These are phyloP conservation scores for Oxyura jamaicensis DNA, from an alignment of 2,113 vertebrate species.

Conservation along the genomic window DNA sequence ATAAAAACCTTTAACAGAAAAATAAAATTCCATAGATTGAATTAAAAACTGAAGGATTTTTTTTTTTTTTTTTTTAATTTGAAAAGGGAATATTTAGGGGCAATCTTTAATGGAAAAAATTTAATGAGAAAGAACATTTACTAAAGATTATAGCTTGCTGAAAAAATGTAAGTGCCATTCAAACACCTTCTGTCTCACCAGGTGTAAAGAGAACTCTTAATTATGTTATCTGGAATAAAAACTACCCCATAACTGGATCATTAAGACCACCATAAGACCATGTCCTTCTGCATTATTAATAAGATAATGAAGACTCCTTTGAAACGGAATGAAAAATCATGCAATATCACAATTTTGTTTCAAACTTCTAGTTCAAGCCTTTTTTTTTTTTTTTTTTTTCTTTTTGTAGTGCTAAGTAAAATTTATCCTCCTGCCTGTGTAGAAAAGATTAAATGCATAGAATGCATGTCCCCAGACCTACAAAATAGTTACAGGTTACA, in stretches of 20 bases:
- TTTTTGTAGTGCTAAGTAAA: not conserved
- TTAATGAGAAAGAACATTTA: not conserved
- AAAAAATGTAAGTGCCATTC: not conserved
- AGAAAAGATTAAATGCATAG: not conserved
- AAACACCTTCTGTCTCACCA: not conserved
- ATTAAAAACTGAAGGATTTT: not conserved
- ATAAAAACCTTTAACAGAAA: not conserved
- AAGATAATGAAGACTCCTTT: not conserved
- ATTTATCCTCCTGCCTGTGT: not conserved
- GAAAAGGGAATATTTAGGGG: not conserved
- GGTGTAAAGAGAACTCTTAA: not conserved
- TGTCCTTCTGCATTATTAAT: not conserved
- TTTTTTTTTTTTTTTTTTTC: accelerated
- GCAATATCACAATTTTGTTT: not conserved
- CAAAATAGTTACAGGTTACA: not conserved
- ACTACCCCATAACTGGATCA: not conserved
- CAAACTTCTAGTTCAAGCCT: not conserved
- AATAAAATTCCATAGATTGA: not conserved
- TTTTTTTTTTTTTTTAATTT: not conserved
- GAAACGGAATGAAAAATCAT: not conserved
- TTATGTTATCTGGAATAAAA: not conserved
- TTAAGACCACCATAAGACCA: not conserved
- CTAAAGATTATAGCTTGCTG: not conserved
- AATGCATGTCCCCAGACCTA: not conserved
- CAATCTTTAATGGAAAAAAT: not conserved